phyloP scores from a whole-genome alignment of 2,113 vertebrate species.

The Chaetodon auriga region DNA sequence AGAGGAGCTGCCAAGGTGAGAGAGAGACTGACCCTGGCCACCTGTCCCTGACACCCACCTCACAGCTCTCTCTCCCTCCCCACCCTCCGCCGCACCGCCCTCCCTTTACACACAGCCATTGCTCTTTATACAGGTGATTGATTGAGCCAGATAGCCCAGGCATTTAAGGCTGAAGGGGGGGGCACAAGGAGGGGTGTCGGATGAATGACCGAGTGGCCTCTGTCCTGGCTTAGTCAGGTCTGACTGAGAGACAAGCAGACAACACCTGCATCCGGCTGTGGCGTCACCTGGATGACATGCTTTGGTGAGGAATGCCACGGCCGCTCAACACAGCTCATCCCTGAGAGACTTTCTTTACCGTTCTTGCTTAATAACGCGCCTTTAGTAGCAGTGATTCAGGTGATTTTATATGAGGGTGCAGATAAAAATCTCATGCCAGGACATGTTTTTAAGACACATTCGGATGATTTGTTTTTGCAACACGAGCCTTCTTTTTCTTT shows the following conservation, averaged over 20 bases:
- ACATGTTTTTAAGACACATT: constrained; percentile 59
- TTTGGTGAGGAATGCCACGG: constrained; percentile 10
- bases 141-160: constrained; percentile 68
- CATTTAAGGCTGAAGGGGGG: constrained; percentile 50
- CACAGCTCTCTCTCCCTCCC: constrained; percentile 29
- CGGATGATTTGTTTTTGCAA: constrained; percentile 71
- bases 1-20: constrained; percentile 78
- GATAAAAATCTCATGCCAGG: constrained; percentile 36
- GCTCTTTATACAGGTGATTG: constrained; percentile 78
- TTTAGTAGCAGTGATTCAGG: constrained; percentile 40
- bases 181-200: constrained; percentile 36
- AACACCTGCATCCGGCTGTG: constrained; percentile 61
- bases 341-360: not conserved
- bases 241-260: constrained; percentile 62
- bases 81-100: not conserved
- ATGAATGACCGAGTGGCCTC: constrained; percentile 61
- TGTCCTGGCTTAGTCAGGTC: constrained; percentile 69
- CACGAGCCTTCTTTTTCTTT: constrained; percentile 46
- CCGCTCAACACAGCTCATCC: constrained; percentile 13
- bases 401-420: constrained; percentile 22
- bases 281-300: constrained; percentile 26
- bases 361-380: constrained; percentile 21
- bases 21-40: constrained; percentile 79
- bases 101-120: constrained; percentile 45
- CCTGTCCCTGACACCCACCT: constrained; percentile 77